Conservation (phyloP, 2,888 invertebrate species). For the Meghimatium bilineatum region DNA sequence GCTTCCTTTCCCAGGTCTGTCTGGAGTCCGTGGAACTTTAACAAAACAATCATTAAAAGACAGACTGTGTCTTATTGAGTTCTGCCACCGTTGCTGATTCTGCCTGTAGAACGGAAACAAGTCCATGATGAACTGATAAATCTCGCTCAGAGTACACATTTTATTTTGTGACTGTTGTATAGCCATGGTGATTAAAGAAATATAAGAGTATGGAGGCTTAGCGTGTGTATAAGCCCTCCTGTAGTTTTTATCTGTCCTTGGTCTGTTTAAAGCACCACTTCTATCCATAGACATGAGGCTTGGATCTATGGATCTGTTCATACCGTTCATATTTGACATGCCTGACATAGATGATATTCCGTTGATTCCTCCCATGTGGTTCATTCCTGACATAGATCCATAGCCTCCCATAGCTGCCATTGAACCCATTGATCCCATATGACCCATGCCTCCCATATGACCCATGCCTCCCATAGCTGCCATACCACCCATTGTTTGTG, state of each 20-base stretch:
- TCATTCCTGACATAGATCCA: constrained; percentile 82
- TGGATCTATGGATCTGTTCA: constrained; percentile 62
- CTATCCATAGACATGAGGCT: constrained; percentile 70
- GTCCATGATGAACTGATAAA: constrained; percentile 99
- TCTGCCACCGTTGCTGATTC: constrained; percentile 99
- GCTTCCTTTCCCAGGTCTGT: constrained; percentile 98
- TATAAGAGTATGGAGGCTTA: constrained; percentile 93
- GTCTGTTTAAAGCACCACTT: constrained; percentile 78
- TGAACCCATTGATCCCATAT: constrained; percentile 60
- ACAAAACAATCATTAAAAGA: constrained; percentile 99
- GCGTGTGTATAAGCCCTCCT: constrained; percentile 93
- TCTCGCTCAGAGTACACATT: constrained; percentile 98
- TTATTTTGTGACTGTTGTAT: constrained; percentile 96
- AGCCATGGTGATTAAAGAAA: constrained; percentile 99
- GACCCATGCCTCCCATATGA: constrained; percentile 61
- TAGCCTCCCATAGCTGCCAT: constrained; percentile 82
- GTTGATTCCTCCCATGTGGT: constrained; percentile 74
- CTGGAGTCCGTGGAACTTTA: constrained; percentile 90
- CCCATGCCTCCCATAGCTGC: constrained; percentile 83
- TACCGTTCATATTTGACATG: constrained; percentile 67
- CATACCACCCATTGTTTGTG: constrained; percentile 45
- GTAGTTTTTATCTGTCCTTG: constrained; percentile 90
- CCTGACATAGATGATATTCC: constrained; percentile 69
- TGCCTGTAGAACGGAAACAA: constrained; percentile 98
- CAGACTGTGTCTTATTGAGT: constrained; percentile 97